These are phyloP conservation scores for Uloborus diversus DNA, from an alignment of 1,140 invertebrate species.

Conservation along the genomic window DNA sequence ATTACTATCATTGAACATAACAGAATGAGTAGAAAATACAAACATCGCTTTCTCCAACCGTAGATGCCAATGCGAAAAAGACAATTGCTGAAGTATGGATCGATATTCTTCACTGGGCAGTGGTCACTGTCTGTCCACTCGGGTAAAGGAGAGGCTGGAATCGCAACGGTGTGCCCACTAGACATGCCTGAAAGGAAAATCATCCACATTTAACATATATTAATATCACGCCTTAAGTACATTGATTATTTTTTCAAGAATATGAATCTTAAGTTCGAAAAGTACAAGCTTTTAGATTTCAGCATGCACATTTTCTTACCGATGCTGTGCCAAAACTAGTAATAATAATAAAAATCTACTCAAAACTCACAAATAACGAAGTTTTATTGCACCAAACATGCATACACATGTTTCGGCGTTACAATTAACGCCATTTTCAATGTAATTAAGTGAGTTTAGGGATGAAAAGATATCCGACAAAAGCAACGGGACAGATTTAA, in stretches of 20 bases:
- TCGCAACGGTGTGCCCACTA: background rate
- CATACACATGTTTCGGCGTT: too few relatives aligned
- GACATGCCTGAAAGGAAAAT: conserved; percentile 33
- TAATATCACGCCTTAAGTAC: background rate
- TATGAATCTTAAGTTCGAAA: background rate
- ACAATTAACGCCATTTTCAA: too few relatives aligned
- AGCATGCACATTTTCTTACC: background rate
- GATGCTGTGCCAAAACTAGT: background rate
- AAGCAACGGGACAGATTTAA: too few relatives aligned
- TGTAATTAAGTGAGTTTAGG: too few relatives aligned
- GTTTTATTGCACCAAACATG: too few relatives aligned
- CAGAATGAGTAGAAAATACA: conserved; percentile 84
- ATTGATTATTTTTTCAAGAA: background rate
- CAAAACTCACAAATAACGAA: background rate
- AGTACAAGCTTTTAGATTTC: background rate
- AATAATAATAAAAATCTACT: conserved; percentile 8
- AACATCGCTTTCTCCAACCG: conserved; percentile 91
- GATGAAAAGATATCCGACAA: too few relatives aligned
- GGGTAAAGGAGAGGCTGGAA: conserved; percentile 10
- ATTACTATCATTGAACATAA: conserved; percentile 88
- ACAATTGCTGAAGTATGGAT: conserved; percentile 38
- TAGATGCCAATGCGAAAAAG: conserved; percentile 81
- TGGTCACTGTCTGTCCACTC: conserved; percentile 24
- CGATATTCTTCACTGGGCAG: background rate
- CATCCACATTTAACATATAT: background rate